These are phyloP conservation scores for Lethrus apterus DNA, from an alignment of 1,140 invertebrate species.

Conservation along the genomic window DNA sequence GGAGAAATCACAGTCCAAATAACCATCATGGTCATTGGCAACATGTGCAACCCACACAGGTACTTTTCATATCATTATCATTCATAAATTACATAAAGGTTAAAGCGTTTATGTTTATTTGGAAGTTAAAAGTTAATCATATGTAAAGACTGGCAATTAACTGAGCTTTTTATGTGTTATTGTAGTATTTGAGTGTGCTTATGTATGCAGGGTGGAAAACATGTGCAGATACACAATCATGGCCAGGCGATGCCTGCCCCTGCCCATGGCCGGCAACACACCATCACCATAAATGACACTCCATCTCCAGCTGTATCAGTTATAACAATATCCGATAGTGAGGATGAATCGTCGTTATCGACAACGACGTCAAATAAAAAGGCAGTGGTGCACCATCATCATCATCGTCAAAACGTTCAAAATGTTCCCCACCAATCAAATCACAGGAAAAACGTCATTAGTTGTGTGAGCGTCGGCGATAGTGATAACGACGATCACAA, in stretches of 20 bases:
- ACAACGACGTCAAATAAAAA: constrained; percentile 17
- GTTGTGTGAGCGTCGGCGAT: constrained; percentile 74
- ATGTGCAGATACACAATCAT: constrained; percentile 30
- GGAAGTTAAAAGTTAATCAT: too few relatives aligned
- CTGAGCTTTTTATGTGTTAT: too few relatives aligned
- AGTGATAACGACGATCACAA: constrained; percentile 66
- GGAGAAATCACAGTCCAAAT: constrained; percentile 41
- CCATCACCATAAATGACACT: constrained; percentile 85
- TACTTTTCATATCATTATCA: too few relatives aligned
- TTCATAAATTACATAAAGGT: too few relatives aligned
- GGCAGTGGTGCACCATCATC: constrained; percentile 7
- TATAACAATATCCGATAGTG: constrained; percentile 94
- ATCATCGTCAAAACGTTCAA: constrained; percentile 21
- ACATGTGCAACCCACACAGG: constrained; percentile 33
- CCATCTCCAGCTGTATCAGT: constrained; percentile 91
- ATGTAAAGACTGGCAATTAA: too few relatives aligned
- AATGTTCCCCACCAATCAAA: constrained; percentile 27
- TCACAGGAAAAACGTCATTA: constrained; percentile 63
- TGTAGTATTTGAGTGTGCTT: background rate
- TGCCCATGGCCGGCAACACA: constrained; percentile 47
- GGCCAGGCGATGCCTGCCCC: constrained; percentile 37
- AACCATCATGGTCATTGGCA: constrained; percentile 37
- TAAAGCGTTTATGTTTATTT: constrained; percentile 3
- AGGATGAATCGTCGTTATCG: constrained; percentile 66
- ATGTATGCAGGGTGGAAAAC: constrained; percentile 12